Evolutionary conservation across 1,140 invertebrate species (phyloP).

Genomic region (Ephestia elutella): DNA sequence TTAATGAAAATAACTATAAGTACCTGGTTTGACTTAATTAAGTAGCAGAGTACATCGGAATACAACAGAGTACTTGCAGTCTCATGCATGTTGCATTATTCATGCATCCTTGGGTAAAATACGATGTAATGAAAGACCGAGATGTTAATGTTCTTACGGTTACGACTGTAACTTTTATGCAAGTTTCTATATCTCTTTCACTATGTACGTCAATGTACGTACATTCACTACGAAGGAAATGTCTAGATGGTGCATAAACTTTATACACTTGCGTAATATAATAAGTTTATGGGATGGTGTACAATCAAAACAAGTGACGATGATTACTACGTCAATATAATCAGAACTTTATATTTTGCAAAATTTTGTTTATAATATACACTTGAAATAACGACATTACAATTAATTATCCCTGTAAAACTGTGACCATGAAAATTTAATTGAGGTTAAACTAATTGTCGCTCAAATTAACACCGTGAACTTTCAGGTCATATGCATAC

Average conservation of each 20-base stretch:
- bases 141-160: too few relatives aligned
- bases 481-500: constrained; percentile 16
- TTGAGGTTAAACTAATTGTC: constrained; percentile 67
- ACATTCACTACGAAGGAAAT: too few relatives aligned
- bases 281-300: too few relatives aligned
- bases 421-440: constrained; percentile 46
- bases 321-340: too few relatives aligned
- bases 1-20: neutral
- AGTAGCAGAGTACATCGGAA: neutral
- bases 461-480: constrained; percentile 24
- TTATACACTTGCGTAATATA: too few relatives aligned
- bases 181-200: too few relatives aligned
- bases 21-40: constrained; percentile 3
- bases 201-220: too few relatives aligned
- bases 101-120: constrained; percentile 22
- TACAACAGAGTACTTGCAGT: neutral
- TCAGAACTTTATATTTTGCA: too few relatives aligned
- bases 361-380: constrained; percentile 5
- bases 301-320: too few relatives aligned
- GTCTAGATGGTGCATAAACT: too few relatives aligned
- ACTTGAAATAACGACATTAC: neutral
- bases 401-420: constrained; percentile 3
- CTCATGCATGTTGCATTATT: constrained; percentile 43
- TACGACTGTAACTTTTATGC: too few relatives aligned
- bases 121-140: neutral